These are phyloP conservation scores for Theonella swinhoei DNA, from an alignment of 37 sponge, comb jelly and placozoan species.

Conservation along the genomic window DNA sequence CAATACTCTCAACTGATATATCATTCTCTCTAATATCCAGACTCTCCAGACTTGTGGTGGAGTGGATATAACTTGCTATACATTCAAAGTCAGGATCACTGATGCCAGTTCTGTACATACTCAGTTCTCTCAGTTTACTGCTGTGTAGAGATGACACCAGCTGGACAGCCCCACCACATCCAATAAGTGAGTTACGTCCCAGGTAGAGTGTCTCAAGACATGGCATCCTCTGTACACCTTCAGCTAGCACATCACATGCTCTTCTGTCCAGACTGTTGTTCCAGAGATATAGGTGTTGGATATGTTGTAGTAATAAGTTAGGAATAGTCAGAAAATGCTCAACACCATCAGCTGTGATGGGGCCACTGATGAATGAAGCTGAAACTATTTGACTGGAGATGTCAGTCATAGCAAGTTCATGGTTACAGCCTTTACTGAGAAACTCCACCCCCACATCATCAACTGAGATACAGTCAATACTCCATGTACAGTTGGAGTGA, in stretches of 20 bases:
- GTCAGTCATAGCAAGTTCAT: background rate
- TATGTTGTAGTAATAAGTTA: background rate
- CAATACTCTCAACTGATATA: background rate
- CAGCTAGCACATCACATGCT: conserved; percentile 6
- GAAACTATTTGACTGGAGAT: background rate
- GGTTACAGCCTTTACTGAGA: background rate
- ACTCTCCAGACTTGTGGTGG: background rate
- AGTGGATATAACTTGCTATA: background rate
- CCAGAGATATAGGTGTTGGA: background rate
- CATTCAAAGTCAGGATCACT: background rate
- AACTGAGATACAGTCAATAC: background rate
- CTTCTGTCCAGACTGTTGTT: conserved; percentile 1
- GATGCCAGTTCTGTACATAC: background rate
- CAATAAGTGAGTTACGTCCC: background rate
- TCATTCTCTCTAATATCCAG: background rate
- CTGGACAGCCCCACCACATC: conserved; percentile 21
- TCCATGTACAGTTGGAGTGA: conserved; percentile 16
- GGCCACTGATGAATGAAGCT: background rate
- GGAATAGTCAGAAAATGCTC: background rate
- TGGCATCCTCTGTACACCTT: background rate
- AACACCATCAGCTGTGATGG: background rate
- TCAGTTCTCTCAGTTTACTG: conserved; percentile 4
- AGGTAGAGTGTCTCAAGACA: background rate
- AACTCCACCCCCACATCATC: conserved; percentile 7
- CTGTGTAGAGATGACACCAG: background rate